Percentiles rank a stretch among this genome's conserved stretches.
These are phyloP conservation scores for Dryadula phaetusa DNA, from an alignment of 2,888 invertebrate species.

Conservation along the genomic window DNA sequence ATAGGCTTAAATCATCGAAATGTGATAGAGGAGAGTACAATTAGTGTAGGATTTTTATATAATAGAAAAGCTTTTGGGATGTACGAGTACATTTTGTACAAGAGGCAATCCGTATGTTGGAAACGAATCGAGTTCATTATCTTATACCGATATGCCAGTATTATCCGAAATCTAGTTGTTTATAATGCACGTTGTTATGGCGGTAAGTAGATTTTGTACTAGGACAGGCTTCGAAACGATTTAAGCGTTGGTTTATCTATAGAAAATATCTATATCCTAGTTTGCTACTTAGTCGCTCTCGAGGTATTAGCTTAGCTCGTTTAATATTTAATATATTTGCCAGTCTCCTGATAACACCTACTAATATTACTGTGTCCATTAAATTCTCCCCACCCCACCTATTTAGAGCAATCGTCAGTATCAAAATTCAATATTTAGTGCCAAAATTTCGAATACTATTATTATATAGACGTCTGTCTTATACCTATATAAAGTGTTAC, in stretches of 20 bases:
- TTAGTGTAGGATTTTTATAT: conserved; percentile 16
- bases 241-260: not conserved
- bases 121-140: not conserved
- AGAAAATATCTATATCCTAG: not conserved
- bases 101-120: not conserved
- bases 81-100: conserved; percentile 2
- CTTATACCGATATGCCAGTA: not conserved
- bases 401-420: not conserved
- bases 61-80: not conserved
- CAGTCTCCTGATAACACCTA: conserved; percentile 10
- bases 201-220: conserved; percentile 23
- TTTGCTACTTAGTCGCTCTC: conserved; percentile 1
- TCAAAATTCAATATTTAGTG: conserved; percentile 32
- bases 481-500: not conserved
- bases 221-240: conserved; percentile 5
- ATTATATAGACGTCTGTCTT: conserved; percentile 6
- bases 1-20: conserved; percentile 11
- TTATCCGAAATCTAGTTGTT: conserved; percentile 12
- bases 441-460: conserved; percentile 45
- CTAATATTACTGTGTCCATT: not conserved
- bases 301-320: conserved; percentile 6
- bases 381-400: not conserved
- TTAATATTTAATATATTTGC: conserved; percentile 12
- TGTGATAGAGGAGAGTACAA: conserved; percentile 26
- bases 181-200: conserved; percentile 7